phyloP scores from a whole-genome alignment of 2,888 invertebrate species.

The Chymomyza procnemis region DNA sequence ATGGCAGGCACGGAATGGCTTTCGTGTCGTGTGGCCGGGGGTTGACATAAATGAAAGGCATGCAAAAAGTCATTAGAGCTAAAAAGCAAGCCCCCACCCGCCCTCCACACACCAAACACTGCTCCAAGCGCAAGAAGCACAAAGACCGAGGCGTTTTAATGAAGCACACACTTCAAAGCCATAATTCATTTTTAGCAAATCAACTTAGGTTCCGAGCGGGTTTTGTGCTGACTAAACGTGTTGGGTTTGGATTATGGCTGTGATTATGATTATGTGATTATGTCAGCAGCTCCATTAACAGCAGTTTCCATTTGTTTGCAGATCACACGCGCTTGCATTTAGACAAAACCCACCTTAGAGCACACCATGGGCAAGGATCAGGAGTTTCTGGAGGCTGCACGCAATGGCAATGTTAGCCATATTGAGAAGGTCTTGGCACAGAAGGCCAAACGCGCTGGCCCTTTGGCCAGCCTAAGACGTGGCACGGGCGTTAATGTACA shows the following conservation, averaged over 20 bases:
- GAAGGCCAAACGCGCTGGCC: slow-evolving; percentile 94
- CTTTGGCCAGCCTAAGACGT: slow-evolving; percentile 92
- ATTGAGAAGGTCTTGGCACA: slow-evolving; percentile 94
- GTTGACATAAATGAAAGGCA: slow-evolving; percentile 39
- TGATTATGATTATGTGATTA: slow-evolving; percentile 35
- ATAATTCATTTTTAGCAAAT: slow-evolving; percentile 61
- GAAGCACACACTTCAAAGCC: slow-evolving; percentile 60
- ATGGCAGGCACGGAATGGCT: slow-evolving; percentile 27
- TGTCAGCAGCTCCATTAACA: slow-evolving; percentile 40
- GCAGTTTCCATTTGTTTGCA: neutral
- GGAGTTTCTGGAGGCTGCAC: slow-evolving; percentile 96
- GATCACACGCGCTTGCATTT: neutral
- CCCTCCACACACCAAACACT: slow-evolving; percentile 15
- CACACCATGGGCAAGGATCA: slow-evolving; percentile 95
- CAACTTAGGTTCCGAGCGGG: slow-evolving; percentile 33
- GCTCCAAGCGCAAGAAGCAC: slow-evolving; percentile 34
- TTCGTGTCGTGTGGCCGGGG: slow-evolving; percentile 10
- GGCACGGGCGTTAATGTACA: slow-evolving; percentile 95
- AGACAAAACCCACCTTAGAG: neutral
- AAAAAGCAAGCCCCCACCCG: slow-evolving; percentile 44
- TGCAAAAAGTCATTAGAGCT: slow-evolving; percentile 61
- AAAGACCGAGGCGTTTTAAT: slow-evolving; percentile 61
- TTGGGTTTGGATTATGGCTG: slow-evolving; percentile 29
- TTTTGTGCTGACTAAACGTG: neutral
- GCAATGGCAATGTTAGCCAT: slow-evolving; percentile 92